A percentile compares a stretch with the other conserved stretches of the same genome.
phyloP scores from a whole-genome alignment of 2,113 vertebrate genomes.

The Lamprotornis superbus region DNA sequence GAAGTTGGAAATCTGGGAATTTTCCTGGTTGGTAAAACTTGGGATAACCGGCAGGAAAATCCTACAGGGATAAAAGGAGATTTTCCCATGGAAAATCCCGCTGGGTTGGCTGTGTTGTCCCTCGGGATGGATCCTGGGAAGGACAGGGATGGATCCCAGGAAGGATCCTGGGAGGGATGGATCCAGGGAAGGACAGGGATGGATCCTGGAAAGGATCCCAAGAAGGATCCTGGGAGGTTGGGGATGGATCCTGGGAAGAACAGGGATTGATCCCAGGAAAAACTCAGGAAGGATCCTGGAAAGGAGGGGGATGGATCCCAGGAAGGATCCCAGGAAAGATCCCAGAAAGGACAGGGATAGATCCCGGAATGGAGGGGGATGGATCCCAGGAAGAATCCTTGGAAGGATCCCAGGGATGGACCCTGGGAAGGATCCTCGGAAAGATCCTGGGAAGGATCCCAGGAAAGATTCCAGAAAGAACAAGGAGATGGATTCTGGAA shows the following conservation, averaged over 20 bases:
- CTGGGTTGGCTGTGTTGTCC: rapidly evolving
- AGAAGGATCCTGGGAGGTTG: too few species aligned
- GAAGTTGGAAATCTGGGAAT: background rate
- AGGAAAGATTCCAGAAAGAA: background rate
- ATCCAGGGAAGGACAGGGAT: background rate
- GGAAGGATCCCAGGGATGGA: background rate
- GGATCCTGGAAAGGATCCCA: background rate
- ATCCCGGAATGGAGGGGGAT: background rate
- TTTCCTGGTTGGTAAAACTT: rapidly evolving
- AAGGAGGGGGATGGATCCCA: background rate
- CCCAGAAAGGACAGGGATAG: background rate
- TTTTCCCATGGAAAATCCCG: background rate
- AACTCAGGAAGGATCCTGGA: too few species aligned
- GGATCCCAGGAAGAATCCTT: background rate
- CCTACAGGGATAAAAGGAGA: background rate
- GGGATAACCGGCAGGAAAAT: background rate
- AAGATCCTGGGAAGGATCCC: background rate
- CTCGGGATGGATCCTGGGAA: background rate
- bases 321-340: background rate
- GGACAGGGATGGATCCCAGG: background rate
- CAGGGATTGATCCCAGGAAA: background rate
- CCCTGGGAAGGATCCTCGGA: background rate
- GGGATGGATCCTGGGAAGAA: too few species aligned
- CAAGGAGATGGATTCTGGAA: too few species aligned
- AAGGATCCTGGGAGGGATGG: background rate